phyloP scores from a whole-genome alignment of 2,797 vertebrate species.

The Rhinichthys osculus region DNA sequence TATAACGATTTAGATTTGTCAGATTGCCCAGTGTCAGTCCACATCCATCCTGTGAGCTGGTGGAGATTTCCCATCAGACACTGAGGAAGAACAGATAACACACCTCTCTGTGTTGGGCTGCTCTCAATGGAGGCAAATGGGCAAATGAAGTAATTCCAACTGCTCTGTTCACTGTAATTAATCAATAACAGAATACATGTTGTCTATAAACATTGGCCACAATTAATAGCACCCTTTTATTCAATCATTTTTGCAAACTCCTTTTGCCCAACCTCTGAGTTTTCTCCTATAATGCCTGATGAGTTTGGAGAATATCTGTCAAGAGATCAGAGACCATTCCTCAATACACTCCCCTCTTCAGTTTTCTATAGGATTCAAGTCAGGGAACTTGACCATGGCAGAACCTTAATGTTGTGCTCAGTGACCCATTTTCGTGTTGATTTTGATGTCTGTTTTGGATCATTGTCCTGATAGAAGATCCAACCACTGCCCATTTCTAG shows the following conservation, averaged over 20 bases:
- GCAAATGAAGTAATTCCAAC: slow-evolving; percentile 61
- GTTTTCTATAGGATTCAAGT: neutral
- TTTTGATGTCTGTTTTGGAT: neutral
- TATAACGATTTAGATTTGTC: slow-evolving; percentile 80
- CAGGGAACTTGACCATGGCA: neutral
- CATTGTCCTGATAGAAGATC: neutral
- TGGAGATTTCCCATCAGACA: slow-evolving; percentile 80
- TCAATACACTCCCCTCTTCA: neutral
- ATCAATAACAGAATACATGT: neutral
- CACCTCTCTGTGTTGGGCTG: slow-evolving; percentile 42
- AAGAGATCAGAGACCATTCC: neutral
- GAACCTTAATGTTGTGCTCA: neutral
- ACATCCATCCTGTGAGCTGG: slow-evolving; percentile 69
- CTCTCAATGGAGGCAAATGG: slow-evolving; percentile 45
- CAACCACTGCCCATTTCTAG: neutral
- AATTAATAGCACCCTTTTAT: neutral
- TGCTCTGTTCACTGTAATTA: slow-evolving; percentile 48
- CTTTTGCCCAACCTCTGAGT: neutral
- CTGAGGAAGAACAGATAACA: slow-evolving; percentile 72
- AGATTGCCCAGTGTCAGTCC: slow-evolving; percentile 76
- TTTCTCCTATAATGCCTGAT: neutral
- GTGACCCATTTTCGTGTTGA: neutral
- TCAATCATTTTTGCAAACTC: neutral
- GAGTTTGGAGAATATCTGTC: neutral
- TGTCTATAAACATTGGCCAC: neutral